Conservation (phyloP, 2,113 vertebrate genomes). For the Furnarius figulus region DNA sequence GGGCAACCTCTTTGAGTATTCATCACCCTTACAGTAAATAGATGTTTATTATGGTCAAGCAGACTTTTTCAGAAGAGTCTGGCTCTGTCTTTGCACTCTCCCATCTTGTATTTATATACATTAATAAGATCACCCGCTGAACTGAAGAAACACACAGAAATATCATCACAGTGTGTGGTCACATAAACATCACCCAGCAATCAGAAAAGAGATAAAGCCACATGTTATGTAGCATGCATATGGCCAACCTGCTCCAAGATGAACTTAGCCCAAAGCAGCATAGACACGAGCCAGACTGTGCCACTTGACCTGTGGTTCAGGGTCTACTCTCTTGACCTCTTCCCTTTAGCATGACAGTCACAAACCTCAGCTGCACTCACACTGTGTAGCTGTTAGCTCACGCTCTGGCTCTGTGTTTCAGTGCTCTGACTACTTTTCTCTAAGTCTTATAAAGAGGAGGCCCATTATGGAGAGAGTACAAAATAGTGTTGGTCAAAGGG, state of each 20-base stretch:
- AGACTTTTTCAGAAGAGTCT: not conserved
- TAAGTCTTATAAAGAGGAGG: not conserved
- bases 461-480: not conserved
- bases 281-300: not conserved
- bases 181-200: not conserved
- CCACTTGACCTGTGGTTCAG: not conserved
- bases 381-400: not conserved
- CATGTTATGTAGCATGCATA: fast-evolving
- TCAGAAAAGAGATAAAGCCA: not conserved
- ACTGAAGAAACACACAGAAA: not conserved
- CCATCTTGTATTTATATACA: not conserved
- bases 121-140: not conserved
- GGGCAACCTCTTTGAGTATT: not conserved
- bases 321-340: not conserved
- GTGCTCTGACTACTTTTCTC: not conserved
- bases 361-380: not conserved
- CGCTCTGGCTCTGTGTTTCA: not conserved
- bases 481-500: not conserved
- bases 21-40: not conserved
- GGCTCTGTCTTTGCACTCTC: not conserved
- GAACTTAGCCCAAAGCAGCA: not conserved
- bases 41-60: not conserved
- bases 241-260: not conserved
- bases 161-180: not conserved
- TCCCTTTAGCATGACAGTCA: not conserved